These are phyloP conservation scores for Colaptes auratus DNA, from an alignment of 2,113 vertebrate genomes.

Conservation along the genomic window DNA sequence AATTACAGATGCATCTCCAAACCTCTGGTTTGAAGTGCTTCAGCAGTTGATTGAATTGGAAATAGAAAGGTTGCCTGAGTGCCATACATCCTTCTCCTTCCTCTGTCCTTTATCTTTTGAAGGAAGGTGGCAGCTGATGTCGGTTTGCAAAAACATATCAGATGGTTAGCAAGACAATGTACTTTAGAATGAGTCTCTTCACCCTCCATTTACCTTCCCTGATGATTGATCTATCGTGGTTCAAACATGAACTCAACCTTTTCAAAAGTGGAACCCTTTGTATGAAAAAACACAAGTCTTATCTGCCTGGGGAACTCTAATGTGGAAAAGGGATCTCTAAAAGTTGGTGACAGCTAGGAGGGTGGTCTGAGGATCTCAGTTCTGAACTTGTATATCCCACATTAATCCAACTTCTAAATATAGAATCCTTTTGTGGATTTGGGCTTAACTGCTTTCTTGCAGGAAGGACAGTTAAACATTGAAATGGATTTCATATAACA, in stretches of 20 bases:
- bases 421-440: constrained; percentile 1
- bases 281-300: neutral
- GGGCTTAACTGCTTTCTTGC: neutral
- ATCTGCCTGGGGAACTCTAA: neutral
- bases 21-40: neutral
- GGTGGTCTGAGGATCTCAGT: neutral
- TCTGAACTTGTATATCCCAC: neutral
- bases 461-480: neutral
- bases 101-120: neutral
- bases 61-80: neutral
- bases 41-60: neutral
- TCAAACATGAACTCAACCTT: neutral
- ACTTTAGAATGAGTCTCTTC: neutral
- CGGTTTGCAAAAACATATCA: neutral
- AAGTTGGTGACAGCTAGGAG: neutral
- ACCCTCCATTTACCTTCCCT: neutral
- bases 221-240: neutral
- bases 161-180: neutral
- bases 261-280: neutral
- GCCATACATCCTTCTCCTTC: neutral
- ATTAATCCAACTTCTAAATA: neutral
- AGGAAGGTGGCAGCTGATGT: neutral
- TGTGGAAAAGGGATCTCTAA: neutral
- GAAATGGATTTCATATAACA: neutral
- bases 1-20: neutral